Base-by-base conservation (phyloP, 1,140 invertebrate species). In the Bacillus rossius region DNA sequence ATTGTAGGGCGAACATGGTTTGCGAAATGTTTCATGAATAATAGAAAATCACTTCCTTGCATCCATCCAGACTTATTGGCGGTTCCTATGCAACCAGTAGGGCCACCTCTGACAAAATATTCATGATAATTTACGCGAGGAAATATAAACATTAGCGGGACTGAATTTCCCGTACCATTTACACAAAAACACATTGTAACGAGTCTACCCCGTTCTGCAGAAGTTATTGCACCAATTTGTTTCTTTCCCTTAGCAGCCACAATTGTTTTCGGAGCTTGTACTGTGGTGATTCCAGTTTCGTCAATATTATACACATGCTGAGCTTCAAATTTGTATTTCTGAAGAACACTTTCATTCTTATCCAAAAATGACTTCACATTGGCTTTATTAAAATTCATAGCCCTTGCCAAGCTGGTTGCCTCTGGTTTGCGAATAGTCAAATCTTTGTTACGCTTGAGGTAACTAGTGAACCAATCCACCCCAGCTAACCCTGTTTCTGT, bases 181-280 rank as follows among this genome's bases (percentile, higher is more conserved):
- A 70, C 55, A 51, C 51, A 53, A 38, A 61, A 13, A 23, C 22
- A 52, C 25, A 77, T 38, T 41, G 79, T 79, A 0, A 77, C 76
- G 13, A 77, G 61, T 4, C 66, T 68, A 34, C 73, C 75, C 37
- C 72, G 56, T 69, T 80, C 76, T 3, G 66, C 72, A 13, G 73
- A 77, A 5, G 71, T 76, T 13, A 76, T 52, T 55, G 67, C 38
- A 25, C 73, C 74, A 2, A 79, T 69, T 67, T 79, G 71, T 71
- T 73, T 75, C 16, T 49, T 43, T 26, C 70, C 72, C 57, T 54
- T 67, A 56, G 41, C 54, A 23, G 68, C 68, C 16, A 76, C 59
- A 41, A 76, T 64, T 48, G 67, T 70, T 38, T 57, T 40, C 16
- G 67, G 67, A 57, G 60, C 65, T 38, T 72, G 67, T 0, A 74